Evolutionary conservation across 2,888 invertebrate species (phyloP).

Genomic region (Machimus rusticus): DNA sequence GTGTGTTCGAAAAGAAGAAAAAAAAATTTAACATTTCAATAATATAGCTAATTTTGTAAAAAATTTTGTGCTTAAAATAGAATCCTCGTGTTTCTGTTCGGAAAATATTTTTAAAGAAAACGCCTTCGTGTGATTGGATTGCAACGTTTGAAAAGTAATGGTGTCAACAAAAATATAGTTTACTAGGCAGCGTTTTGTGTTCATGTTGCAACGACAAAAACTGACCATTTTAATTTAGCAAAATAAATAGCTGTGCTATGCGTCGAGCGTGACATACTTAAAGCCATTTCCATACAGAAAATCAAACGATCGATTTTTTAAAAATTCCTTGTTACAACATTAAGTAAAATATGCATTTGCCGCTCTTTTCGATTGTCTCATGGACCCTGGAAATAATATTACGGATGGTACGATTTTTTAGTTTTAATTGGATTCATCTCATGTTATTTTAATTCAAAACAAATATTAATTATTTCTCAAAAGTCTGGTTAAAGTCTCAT

Average conservation of each 20-base stretch:
- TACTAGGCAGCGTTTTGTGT: background rate
- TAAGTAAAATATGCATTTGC: background rate
- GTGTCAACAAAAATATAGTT: background rate
- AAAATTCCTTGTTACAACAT: background rate
- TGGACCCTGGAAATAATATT: too few species aligned
- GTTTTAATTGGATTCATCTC: too few species aligned
- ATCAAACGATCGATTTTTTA: background rate
- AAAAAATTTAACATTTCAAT: background rate
- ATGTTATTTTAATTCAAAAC: too few species aligned
- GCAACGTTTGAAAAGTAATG: background rate
- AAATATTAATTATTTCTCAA: too few species aligned
- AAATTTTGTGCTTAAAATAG: background rate
- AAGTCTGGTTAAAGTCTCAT: too few species aligned
- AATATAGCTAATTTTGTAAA: background rate
- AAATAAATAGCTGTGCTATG: background rate
- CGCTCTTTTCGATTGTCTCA: background rate
- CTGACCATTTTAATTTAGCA: background rate
- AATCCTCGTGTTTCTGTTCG: background rate
- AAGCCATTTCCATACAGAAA: background rate
- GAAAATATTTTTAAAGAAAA: background rate
- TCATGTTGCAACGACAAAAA: background rate
- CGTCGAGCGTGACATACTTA: background rate
- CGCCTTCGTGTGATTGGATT: background rate
- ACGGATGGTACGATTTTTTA: too few species aligned
- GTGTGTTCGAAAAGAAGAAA: constrained; percentile 1